Evolutionary conservation across 2,888 invertebrate genomes (phyloP), one percentile per base, ranked within the genome.

Genomic region (Thera britannica): DNA sequence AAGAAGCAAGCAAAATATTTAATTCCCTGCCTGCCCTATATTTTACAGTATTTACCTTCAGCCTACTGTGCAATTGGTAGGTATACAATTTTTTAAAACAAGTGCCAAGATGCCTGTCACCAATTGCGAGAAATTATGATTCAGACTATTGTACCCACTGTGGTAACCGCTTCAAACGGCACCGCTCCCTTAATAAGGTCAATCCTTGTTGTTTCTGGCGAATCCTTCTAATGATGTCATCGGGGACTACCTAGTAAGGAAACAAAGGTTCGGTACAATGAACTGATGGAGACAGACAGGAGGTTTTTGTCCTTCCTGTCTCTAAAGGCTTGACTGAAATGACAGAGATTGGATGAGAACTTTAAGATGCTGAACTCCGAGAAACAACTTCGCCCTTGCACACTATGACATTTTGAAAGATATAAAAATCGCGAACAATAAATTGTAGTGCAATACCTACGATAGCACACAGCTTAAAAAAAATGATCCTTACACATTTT

Each of bases 91-190:
- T 63, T 51, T 57, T 41, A 63, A 38, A 38, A 57, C 54, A 46
- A 58, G 58, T 58, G 59, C 38, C 61, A 58, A 61, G 51, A 35
- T 44, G 49, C 12, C 23, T 65, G 75, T 75, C 78, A 65, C 78
- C 70, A 79, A 80, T 86, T 84, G 83, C 83, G 82, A 80, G 86
- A 89, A 86, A 54, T 55, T 81, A 83, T 90, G 89, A 90, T 79
- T 90, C 90, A 89, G 78, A 67, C 79, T 77, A 87, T 89, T 89
- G 87, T 89, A 79, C 82, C 84, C 81, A 79, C 76, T 79, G 82
- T 77, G 75, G 79, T 75, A 79, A 83, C 81, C 84, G 81, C 81
- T 77, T 84, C 86, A 84, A 84, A 85, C 79, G 81, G 73, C 75
- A 75, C 83, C 83, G 85, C 79, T 79, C 76, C 77, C 82, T 82